Evolutionary conservation across 2,888 invertebrate genomes (phyloP).

Genomic region (Aethes cnicana): DNA sequence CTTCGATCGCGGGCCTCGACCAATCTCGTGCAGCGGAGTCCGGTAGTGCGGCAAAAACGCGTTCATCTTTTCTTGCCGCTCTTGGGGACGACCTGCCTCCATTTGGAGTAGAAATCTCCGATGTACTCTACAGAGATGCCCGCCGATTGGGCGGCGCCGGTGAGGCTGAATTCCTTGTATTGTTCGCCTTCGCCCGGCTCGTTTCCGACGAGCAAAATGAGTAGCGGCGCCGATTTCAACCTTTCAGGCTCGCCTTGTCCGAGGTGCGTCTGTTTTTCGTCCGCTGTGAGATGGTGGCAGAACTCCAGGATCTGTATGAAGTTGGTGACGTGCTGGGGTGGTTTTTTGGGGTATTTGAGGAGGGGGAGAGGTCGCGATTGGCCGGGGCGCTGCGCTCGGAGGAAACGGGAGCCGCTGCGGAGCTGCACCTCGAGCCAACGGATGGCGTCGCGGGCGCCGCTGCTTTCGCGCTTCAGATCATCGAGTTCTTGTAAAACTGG

Average conservation of each 20-base stretch:
- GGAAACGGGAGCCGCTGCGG: conserved; percentile 91
- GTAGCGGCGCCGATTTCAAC: conserved; percentile 80
- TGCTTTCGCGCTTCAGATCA: conserved; percentile 91
- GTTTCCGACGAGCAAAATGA: conserved; percentile 89
- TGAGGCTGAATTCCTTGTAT: conserved; percentile 86
- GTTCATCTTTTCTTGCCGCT: conserved; percentile 77
- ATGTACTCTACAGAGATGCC: conserved; percentile 92
- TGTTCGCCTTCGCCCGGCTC: conserved; percentile 75
- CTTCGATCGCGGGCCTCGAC: conserved; percentile 45
- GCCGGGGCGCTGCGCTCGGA: conserved; percentile 92
- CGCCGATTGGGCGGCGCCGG: conserved; percentile 89
- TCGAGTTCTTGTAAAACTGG: conserved; percentile 94
- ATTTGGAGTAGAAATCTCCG: conserved; percentile 91
- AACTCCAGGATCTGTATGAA: conserved; percentile 92
- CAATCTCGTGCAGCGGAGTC: conserved; percentile 56
- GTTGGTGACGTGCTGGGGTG: conserved; percentile 81
- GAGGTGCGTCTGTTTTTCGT: conserved; percentile 60
- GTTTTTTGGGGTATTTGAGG: conserved; percentile 72
- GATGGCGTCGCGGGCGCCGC: conserved; percentile 93
- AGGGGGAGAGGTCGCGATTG: conserved; percentile 88
- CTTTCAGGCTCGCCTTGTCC: conserved; percentile 66
- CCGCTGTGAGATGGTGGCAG: conserved; percentile 87
- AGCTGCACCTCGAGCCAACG: conserved; percentile 96
- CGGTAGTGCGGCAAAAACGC: conserved; percentile 41
- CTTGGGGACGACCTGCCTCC: conserved; percentile 86